A percentile compares a stretch with the other conserved stretches of the same genome.
These are phyloP conservation scores for Drosophila borborema DNA, from an alignment of 2,888 invertebrate species.

Conservation along the genomic window DNA sequence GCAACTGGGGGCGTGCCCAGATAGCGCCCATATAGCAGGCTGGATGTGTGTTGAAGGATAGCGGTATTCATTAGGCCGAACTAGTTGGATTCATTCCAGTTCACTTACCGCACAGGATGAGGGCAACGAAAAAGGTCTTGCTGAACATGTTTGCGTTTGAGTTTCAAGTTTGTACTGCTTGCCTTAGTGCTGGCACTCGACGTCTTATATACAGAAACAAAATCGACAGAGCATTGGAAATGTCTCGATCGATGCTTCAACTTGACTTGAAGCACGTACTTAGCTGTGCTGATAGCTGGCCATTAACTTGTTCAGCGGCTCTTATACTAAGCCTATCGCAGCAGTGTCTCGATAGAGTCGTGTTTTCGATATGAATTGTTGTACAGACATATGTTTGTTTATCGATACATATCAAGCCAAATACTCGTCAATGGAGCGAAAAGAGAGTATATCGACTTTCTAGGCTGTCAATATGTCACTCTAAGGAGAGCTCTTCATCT, in stretches of 20 bases:
- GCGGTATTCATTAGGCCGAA: background rate
- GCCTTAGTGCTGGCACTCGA: background rate
- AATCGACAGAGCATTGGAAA: background rate
- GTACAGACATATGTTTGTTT: conserved; percentile 5
- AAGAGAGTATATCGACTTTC: background rate
- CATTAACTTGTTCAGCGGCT: background rate
- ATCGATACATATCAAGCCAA: background rate
- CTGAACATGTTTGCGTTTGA: conserved; percentile 59
- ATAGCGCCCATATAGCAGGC: conserved; percentile 48
- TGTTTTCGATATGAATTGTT: background rate
- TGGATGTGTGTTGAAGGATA: conserved; percentile 2
- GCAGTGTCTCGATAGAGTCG: conserved; percentile 1
- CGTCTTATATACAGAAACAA: conserved; percentile 47
- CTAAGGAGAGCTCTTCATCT: too few relatives aligned
- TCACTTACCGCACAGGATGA: conserved; percentile 65
- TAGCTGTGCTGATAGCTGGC: background rate
- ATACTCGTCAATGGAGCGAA: background rate
- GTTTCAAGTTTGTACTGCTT: conserved; percentile 46
- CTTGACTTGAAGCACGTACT: conserved; percentile 47
- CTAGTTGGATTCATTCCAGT: background rate
- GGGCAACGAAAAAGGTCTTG: conserved; percentile 49
- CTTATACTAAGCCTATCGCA: background rate
- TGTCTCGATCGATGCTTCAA: conserved; percentile 2
- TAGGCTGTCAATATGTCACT: background rate
- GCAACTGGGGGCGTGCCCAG: conserved; percentile 34